These are phyloP conservation scores for Tolypeutes matacus DNA, from an alignment of 2,797 vertebrate genomes.

Conservation along the genomic window DNA sequence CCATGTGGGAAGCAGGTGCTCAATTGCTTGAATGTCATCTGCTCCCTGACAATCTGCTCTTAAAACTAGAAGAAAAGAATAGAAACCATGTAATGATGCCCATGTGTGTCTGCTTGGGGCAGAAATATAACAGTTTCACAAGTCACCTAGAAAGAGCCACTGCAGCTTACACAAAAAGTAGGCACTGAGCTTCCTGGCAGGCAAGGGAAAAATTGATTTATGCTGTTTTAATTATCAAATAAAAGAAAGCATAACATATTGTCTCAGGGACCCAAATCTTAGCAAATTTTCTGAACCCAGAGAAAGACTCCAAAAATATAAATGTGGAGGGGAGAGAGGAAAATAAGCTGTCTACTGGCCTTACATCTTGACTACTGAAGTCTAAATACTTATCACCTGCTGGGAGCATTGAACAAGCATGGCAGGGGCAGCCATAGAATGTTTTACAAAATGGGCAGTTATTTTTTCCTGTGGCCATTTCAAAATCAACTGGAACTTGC, in stretches of 20 bases:
- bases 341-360: background rate
- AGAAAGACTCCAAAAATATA: background rate
- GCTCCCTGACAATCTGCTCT: too few species aligned
- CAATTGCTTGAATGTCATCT: too few species aligned
- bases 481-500: background rate
- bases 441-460: background rate
- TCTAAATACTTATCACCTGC: background rate
- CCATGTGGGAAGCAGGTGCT: too few species aligned
- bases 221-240: background rate
- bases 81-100: background rate
- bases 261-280: background rate
- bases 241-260: background rate
- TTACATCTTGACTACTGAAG: background rate
- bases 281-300: background rate
- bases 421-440: background rate
- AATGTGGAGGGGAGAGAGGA: background rate
- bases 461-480: background rate
- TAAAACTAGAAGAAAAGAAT: too few species aligned
- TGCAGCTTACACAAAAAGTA: background rate
- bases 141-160: background rate
- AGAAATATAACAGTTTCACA: background rate
- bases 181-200: background rate
- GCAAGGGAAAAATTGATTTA: conserved; percentile 8
- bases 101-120: background rate
- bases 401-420: background rate